Conservation (phyloP, 2,113 vertebrate species). For the Mesembrinibis cayennensis region DNA sequence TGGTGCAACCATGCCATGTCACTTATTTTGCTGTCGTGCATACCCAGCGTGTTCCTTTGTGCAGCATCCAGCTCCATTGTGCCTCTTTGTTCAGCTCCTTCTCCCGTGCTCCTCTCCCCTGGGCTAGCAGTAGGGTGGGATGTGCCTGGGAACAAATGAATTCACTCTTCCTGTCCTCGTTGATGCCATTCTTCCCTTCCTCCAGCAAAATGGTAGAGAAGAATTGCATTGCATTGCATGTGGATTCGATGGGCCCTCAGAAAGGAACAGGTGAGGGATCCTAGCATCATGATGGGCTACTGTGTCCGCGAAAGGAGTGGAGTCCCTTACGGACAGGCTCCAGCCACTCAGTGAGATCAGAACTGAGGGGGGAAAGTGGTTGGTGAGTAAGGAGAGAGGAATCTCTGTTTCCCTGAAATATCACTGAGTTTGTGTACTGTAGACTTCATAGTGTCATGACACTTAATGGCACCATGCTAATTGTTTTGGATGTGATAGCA, state of each 20-base stretch:
- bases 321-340: neutral
- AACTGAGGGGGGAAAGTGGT: neutral
- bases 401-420: neutral
- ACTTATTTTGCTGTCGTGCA: neutral
- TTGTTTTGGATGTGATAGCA: neutral
- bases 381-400: neutral
- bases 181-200: conserved; percentile 19
- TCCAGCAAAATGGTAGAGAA: neutral
- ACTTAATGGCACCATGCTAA: neutral
- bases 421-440: neutral
- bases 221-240: neutral
- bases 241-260: neutral
- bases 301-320: neutral
- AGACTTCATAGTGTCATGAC: neutral
- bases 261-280: neutral
- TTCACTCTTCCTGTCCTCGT: neutral
- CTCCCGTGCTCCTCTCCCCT: neutral
- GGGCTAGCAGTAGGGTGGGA: neutral
- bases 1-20: neutral
- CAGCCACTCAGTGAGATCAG: neutral
- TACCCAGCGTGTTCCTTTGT: neutral
- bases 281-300: neutral
- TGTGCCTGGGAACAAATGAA: neutral
- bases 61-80: neutral
- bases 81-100: neutral